Base-by-base conservation (phyloP, 2,888 invertebrate species). In the Drosophila anomelani region DNA sequence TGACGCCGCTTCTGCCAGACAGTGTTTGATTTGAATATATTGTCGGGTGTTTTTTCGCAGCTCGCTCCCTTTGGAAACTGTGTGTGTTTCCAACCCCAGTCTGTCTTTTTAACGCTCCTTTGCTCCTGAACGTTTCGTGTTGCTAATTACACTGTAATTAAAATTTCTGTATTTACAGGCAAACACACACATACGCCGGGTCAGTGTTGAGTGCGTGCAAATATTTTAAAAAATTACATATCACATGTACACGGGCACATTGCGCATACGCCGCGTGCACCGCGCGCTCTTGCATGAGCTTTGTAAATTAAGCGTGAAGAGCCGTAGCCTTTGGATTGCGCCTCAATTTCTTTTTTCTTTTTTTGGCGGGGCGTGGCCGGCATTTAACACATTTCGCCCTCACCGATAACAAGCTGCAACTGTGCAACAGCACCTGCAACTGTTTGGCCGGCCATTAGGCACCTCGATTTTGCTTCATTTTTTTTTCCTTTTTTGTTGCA, bases 71-170 rank as follows among this genome's bases (percentile, higher is more conserved):
- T 41, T n/a, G 15, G 20, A 23, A 51, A 15, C 51, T 34, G 9
- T n/a, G n/a, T 44, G 44, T 44, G 38, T 36, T 32, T n/a, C 15
- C 15, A 15, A 36, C 38, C 57, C 26, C 47, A 20, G 55, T 54
- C 46, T 43, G 20, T 57, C 60, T 57, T 51, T 64, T 66, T 51
- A 38, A 32, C 51, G 64, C 64, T 66, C 51, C 32, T 32, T 64
- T 12, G 29, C 26, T 44, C 54, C 59, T 51, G 66, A 66, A 57
- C 74, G 54, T 76, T 70, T 72, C 88, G 86, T 90, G 89, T 78
- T 79, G 81, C 83, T 88, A 90, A 89, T 90, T 89, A 88, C 86
- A 85, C 78, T 77, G 90, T 90, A 90, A 90, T 89, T 89, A 89
- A 89, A 90, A 89, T 89, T 73, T 71, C 83, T 77, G 76, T 88